A percentile compares a stretch with the other conserved stretches of the same genome.
Evolutionary conservation across 1,140 invertebrate species (phyloP).

Genomic region (Ceratina australensis): DNA sequence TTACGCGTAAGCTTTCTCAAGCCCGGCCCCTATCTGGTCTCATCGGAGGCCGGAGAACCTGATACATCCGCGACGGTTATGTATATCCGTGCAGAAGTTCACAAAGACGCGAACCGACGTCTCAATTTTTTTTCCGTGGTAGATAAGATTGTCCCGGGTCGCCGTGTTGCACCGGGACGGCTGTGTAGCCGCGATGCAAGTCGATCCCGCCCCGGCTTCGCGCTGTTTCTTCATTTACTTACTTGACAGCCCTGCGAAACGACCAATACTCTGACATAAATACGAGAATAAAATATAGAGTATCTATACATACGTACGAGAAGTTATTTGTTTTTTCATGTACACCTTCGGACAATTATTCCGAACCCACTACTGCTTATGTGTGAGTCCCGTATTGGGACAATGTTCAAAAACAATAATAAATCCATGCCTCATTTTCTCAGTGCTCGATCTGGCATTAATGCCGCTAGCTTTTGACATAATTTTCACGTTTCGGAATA

Average conservation of each 20-base stretch:
- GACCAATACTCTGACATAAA: neutral
- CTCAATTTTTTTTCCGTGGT: conserved; percentile 71
- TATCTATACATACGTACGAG: no score
- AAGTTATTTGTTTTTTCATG: no score
- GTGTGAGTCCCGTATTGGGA: no score
- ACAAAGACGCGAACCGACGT: conserved; percentile 72
- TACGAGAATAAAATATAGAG: no score
- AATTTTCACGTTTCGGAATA: no score
- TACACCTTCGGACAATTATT: no score
- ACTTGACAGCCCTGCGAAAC: conserved; percentile 30
- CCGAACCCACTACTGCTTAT: no score
- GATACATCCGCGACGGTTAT: conserved; percentile 70
- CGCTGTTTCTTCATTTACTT: conserved; percentile 16
- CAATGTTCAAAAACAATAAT: no score
- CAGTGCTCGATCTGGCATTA: no score
- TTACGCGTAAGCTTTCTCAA: conserved; percentile 69
- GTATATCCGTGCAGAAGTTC: conserved; percentile 68
- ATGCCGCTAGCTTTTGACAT: no score
- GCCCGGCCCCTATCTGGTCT: conserved; percentile 64
- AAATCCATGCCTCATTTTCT: no score
- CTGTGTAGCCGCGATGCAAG: conserved; percentile 34
- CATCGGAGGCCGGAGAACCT: conserved; percentile 73
- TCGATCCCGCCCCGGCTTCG: conserved; percentile 38
- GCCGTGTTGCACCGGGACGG: conserved; percentile 11
- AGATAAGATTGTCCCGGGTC: conserved; percentile 72